Evolutionary conservation across 2,888 invertebrate species (phyloP), one percentile per base, ranked within the genome.

Genomic region (Vanessa cardui): DNA sequence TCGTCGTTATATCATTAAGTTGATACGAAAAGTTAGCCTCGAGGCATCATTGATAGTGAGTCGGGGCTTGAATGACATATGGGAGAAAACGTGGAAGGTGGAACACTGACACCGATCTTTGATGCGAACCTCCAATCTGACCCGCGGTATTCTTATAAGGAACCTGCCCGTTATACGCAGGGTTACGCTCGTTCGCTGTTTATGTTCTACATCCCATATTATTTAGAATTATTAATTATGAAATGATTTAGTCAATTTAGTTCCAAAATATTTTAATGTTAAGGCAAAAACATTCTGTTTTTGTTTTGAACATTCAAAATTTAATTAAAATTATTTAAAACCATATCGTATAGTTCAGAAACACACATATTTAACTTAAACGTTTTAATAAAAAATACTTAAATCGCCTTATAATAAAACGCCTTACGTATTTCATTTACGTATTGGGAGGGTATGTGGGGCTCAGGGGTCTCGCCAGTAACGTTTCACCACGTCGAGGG

Each of bases 101-200:
- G 84, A 83, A 87, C 81, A 88, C 88, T 90, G 88, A 86, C 90
- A 90, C 88, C 86, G 82, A 90, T 90, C 83, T 83, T 77, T 82
- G 86, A 86, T 84, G 83, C 81, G 82, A 88, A 87, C 87, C 87
- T 82, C 80, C 79, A 86, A 86, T 87, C 84, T 88, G 87, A 89
- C 89, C 90, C 82, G 81, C 76, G 80, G 82, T 83, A 86, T 86
- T 89, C 90, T 86, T 89, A 89, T 89, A 90, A 80, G 91, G 89
- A 82, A 86, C 81, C 79, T 76, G 82, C 81, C 89, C 89, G 90
- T 90, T 91, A 90, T 79, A 83, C 81, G 84, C 81, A 87, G 87
- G 88, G 87, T 76, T 89, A 84, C 54, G 60, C 54, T 33, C 31
- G 50, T 50, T 31, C 6, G 6, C 18, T 12, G 4, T 49, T 20